Evolutionary conservation across 2,888 invertebrate genomes (phyloP).

Genomic region (Drosophila helvetica): DNA sequence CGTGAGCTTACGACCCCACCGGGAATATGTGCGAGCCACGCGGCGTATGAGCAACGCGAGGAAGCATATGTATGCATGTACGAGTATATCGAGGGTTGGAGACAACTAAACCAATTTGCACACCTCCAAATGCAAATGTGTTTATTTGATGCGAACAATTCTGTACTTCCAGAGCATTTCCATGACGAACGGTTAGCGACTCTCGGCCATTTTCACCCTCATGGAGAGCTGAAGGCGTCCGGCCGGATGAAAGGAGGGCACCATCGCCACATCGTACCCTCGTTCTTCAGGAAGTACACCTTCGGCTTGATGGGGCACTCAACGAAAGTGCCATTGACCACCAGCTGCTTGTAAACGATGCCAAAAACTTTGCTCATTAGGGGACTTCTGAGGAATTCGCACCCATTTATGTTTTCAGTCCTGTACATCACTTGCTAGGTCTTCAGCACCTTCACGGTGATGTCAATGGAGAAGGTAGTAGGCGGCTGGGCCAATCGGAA

Average conservation of each 20-base stretch:
- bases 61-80: conserved; percentile 17
- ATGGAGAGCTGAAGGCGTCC: conserved; percentile 42
- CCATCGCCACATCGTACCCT: conserved; percentile 4
- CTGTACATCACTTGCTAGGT: conserved; percentile 32
- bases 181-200: conserved; percentile 27
- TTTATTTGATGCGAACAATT: conserved; percentile 40
- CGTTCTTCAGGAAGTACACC: conserved; percentile 41
- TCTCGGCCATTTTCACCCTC: conserved; percentile 19
- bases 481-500: conserved; percentile 39
- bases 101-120: conserved; percentile 55
- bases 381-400: conserved; percentile 39
- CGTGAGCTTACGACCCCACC: conserved; percentile 52
- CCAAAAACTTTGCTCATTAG: conserved; percentile 28
- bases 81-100: conserved; percentile 18
- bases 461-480: conserved; percentile 21
- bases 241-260: conserved; percentile 38
- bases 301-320: conserved; percentile 49
- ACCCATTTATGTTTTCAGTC: conserved; percentile 43
- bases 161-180: conserved; percentile 52
- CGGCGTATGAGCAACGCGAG: conserved; percentile 41
- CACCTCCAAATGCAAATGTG: conserved; percentile 32
- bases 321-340: conserved; percentile 53
- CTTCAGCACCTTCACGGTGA: conserved; percentile 15
- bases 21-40: conserved; percentile 44
- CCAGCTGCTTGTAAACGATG: conserved; percentile 34